Conservation (phyloP, 2,113 vertebrate species). For the Stercorarius parasiticus region DNA sequence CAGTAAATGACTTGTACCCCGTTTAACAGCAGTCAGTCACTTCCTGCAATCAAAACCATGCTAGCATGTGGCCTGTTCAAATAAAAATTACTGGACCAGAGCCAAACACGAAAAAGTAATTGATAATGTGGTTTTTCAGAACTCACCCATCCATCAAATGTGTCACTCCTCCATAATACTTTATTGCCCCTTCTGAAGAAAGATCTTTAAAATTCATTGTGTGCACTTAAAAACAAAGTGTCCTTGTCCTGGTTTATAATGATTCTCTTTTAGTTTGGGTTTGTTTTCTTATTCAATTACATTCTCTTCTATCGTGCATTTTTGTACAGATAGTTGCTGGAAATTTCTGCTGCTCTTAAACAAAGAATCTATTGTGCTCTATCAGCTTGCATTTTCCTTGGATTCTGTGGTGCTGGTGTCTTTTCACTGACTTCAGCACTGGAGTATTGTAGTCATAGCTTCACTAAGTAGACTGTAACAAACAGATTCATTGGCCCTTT, state of each 20-base stretch:
- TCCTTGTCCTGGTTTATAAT: constrained; percentile 69
- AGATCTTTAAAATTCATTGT: constrained; percentile 76
- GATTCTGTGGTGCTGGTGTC: constrained; percentile 63
- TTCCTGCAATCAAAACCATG: constrained; percentile 72
- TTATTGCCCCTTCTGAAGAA: constrained; percentile 73
- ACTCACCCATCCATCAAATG: constrained; percentile 68
- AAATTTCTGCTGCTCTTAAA: constrained; percentile 73
- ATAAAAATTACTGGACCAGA: constrained; percentile 75
- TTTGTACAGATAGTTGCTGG: constrained; percentile 67
- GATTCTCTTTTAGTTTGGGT: constrained; percentile 68
- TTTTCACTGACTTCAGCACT: constrained; percentile 74
- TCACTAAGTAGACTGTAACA: constrained; percentile 70
- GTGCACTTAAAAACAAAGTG: constrained; percentile 72
- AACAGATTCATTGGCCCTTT: constrained; percentile 71
- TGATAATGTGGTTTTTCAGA: constrained; percentile 75
- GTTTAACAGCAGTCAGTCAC: constrained; percentile 61
- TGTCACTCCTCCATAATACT: constrained; percentile 71
- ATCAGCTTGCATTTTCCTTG: constrained; percentile 72
- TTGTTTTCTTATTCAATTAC: constrained; percentile 77
- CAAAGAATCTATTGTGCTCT: constrained; percentile 72
- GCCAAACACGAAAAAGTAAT: constrained; percentile 74
- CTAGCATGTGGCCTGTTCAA: constrained; percentile 71
- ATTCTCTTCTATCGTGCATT: constrained; percentile 58
- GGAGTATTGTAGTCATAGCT: constrained; percentile 44
- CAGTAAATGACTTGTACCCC: constrained; percentile 43